Evolutionary conservation across 2,888 invertebrate species (phyloP).

Genomic region (Abrostola triplasia): DNA sequence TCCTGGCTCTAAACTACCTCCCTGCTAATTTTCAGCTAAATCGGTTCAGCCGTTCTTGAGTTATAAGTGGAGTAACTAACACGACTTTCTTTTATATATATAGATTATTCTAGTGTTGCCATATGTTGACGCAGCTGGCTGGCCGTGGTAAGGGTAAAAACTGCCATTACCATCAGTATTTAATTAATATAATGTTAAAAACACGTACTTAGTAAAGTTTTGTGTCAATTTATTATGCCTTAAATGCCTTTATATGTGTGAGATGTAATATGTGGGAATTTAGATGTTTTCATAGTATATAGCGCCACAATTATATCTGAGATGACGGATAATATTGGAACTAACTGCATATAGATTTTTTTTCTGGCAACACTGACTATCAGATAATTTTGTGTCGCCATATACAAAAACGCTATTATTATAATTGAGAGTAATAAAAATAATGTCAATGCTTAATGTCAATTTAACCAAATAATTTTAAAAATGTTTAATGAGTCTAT

Average conservation of each 20-base stretch:
- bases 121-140: neutral
- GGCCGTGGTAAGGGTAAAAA: neutral
- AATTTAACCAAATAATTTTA: too few species aligned
- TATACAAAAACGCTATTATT: too few species aligned
- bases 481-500: too few species aligned
- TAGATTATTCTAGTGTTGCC: neutral
- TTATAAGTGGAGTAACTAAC: too few species aligned
- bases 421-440: too few species aligned
- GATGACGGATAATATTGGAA: neutral
- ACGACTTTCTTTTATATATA: too few species aligned
- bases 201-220: constrained; percentile 20
- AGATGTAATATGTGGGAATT: neutral
- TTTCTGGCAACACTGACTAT: too few species aligned
- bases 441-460: too few species aligned
- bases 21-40: too few species aligned
- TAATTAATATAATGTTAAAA: constrained; percentile 18
- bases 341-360: neutral
- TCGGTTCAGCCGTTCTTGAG: too few species aligned
- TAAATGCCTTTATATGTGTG: constrained; percentile 27
- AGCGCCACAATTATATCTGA: neutral
- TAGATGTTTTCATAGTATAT: neutral
- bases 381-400: too few species aligned
- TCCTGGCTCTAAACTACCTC: too few species aligned
- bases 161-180: constrained; percentile 45
- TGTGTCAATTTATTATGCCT: constrained; percentile 42